Evolutionary conservation across 2,888 invertebrate genomes (phyloP), one percentile per base, ranked within the genome.

Genomic region (Synergus umbraculus): DNA sequence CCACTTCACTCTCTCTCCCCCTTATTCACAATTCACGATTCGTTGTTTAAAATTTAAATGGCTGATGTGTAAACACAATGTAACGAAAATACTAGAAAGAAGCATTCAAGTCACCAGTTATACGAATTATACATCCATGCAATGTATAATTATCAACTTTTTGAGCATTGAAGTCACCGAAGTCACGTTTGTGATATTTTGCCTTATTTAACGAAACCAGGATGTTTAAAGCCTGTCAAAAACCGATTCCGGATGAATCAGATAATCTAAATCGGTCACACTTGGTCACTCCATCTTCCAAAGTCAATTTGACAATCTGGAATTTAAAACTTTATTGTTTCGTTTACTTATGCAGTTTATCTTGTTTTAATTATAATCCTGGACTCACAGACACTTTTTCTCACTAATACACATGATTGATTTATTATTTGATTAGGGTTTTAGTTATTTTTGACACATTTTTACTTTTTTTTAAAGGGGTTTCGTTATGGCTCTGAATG

Each of bases 101-200:
- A 44, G 76, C 76, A 64, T 76, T 63, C 13, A 76, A 76, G 13
- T 76, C 76, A 63, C 76, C 63, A n/a, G 67, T 2, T 41, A 15
- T 7, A 0, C 37, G 5, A 7, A 37, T 37, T 37, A 37, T 37
- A 37, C 37, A 37, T 37, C 37, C 37, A 37, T 37, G 37, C 7
- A 5, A 22, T 41, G 7, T 0, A 65, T 65, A 4, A 9, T 29
- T 2, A 13, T 15, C 41, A 54, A 76, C 18, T 54, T 66, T 66
- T 73, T 12, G 7, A 43, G 76, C 76, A 76, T 76, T 76, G 10
- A 76, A 54, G 58, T 76, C 76, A 76, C 76, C 41, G 9, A 22
- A 73, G 18, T 43, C 18, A 22, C 46, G 0, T 54, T 18, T 18
- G 18, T 69, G 7, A 12, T 41, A 29, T 29, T 29, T 54, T 46